A percentile compares a stretch with the other conserved stretches of the same genome.
phyloP scores from a whole-genome alignment of 2,797 vertebrate genomes.

The Melanotaenia parkinsoni region DNA sequence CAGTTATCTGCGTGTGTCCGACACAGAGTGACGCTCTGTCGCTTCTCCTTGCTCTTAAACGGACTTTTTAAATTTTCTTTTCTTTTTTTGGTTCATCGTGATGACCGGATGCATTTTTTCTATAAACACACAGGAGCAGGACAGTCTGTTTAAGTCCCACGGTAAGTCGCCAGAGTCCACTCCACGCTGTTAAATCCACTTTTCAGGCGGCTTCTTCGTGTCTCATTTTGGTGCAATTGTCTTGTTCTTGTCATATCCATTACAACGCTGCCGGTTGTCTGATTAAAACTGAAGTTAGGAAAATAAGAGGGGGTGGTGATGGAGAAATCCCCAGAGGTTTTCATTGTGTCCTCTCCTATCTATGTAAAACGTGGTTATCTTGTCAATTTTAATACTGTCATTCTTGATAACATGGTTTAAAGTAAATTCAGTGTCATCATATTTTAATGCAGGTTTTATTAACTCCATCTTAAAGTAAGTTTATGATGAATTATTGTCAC shows the following conservation, averaged over 20 bases:
- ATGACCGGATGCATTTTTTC: conserved; percentile 21
- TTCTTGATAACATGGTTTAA: conserved; percentile 10
- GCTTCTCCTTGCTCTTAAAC: conserved; percentile 7
- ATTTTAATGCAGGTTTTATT: background rate
- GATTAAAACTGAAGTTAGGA: conserved; percentile 36
- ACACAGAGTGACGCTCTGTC: conserved; percentile 19
- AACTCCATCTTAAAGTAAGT: background rate
- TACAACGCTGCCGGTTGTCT: conserved; percentile 10
- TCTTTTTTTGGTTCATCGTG: conserved; percentile 23
- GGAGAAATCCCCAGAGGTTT: background rate
- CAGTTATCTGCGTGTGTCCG: conserved; percentile 56
- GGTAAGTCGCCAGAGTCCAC: conserved; percentile 38
- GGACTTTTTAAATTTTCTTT: background rate
- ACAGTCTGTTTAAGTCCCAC: conserved; percentile 26
- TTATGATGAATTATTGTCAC: background rate
- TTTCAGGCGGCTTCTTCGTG: too few species aligned
- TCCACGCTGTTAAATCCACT: background rate
- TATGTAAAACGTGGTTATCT: conserved; percentile 37
- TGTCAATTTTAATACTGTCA: background rate
- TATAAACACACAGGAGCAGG: conserved; percentile 24
- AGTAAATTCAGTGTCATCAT: background rate
- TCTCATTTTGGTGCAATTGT: background rate
- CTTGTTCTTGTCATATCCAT: conserved; percentile 28
- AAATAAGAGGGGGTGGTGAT: conserved; percentile 30
- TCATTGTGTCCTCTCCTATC: background rate